Evolutionary conservation across 2,888 invertebrate genomes (phyloP), one percentile per base, ranked within the genome.

Genomic region (Lasioglossum marginatum): DNA sequence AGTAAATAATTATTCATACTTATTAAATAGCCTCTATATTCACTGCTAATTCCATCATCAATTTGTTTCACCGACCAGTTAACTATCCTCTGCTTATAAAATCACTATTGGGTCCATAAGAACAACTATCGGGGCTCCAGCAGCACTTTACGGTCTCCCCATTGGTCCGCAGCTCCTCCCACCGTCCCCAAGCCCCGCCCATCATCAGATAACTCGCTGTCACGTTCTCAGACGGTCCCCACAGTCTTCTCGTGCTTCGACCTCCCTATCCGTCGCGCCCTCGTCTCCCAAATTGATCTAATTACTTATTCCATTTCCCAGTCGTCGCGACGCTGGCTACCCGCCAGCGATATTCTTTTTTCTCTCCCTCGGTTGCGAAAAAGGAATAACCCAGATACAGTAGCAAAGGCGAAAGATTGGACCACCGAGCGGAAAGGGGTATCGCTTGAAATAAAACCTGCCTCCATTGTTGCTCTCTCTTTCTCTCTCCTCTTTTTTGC

Each of bases 321-420:
- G 57, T 57, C 23, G 57, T n/a, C 31, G 71, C 57, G 34, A 60
- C 27, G n/a, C 73, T 80, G 77, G 84, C 74, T n/a, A 27, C 6
- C 70, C 34, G 57, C 84, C 84, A 83, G 45, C 63, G 31, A 80
- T 52, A 63, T 74, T 80, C 68, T 77, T 83, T 63, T 77, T 77
- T 48, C 16, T n/a, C 12, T 14, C 57, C 57, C 8, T 43, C 27
- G 34, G 14, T 43, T 10, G 40, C 75, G 31, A 66, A 85, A 73
- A 79, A 52, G 79, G 45, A 83, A n/a, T 83, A 80, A 85, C 80
- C 85, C 77, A 83, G 80, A 85, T 85, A 77, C 77, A 75, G 71
- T 14, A 31, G 40, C 52, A n/a, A 60, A 76, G 31, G 48, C 45
- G 57, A 79, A 83, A 66, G 74, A 52, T 37, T 57, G n/a, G 72